A percentile compares a stretch with the other conserved stretches of the same genome.
Evolutionary conservation across 1,140 invertebrate genomes (phyloP).

Genomic region (Maniola jurtina): DNA sequence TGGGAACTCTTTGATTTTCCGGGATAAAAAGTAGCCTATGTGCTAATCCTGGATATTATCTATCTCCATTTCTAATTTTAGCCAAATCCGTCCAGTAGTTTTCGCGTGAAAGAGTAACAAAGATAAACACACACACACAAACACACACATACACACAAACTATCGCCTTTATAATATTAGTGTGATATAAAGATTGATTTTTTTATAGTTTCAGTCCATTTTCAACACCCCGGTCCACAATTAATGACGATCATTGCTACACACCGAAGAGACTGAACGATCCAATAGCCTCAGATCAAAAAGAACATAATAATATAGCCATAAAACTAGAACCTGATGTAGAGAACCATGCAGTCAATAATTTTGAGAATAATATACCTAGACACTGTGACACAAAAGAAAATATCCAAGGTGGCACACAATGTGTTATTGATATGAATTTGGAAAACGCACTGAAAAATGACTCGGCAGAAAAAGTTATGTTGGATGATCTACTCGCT

Average conservation of each 20-base stretch:
- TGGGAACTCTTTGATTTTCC: too few relatives aligned
- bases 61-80: too few relatives aligned
- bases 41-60: too few relatives aligned
- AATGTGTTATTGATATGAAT: slow-evolving; percentile 59
- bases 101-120: too few relatives aligned
- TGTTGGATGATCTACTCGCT: slow-evolving; percentile 49
- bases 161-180: too few relatives aligned
- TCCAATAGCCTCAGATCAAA: slow-evolving; percentile 13
- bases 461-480: slow-evolving; percentile 43
- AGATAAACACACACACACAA: too few relatives aligned
- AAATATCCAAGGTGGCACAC: slow-evolving; percentile 14
- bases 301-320: slow-evolving; percentile 22
- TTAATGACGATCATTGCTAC: slow-evolving; percentile 40
- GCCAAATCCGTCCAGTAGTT: too few relatives aligned
- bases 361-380: slow-evolving; percentile 2
- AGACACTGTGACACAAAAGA: background rate
- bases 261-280: slow-evolving; percentile 38
- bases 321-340: slow-evolving; percentile 1
- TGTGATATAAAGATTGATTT: too few relatives aligned
- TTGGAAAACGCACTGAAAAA: slow-evolving; percentile 57
- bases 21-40: too few relatives aligned
- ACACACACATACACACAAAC: too few relatives aligned
- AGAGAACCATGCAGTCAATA: slow-evolving; percentile 10
- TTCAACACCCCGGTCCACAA: slow-evolving; percentile 47
- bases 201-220: slow-evolving; percentile 58